Base-by-base conservation (phyloP, 2,113 vertebrate genomes). In the Pseudorhombus dupliciocellatus region DNA sequence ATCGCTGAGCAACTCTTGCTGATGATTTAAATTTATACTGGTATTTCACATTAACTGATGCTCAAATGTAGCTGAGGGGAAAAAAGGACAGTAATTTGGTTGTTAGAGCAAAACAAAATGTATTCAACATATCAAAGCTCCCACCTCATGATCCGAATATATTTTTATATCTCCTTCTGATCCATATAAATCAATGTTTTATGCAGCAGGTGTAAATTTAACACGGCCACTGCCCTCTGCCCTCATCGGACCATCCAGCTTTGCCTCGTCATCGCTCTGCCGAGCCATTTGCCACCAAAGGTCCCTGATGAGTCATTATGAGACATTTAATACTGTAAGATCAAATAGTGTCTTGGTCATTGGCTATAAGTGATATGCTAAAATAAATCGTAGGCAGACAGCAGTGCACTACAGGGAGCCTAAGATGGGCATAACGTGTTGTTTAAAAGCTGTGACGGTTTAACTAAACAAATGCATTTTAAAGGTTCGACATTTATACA, bases 251-350 rank as follows among this genome's bases (percentile, higher is more conserved):
- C 50, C 59, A 61, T 46, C 31, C 60, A 15, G 5, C 34, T 53
- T 40, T 51, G 50, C 65, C 34, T 68, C 56, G 25, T 77, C 46
- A 44, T 8, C 34, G 59, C 52, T 34, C 70, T 51, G 52, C 75
- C 84, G 75, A 79, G 31, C 54, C 20, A 44, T 34, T 65, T 40
- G 62, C 30, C 25, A 58, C 50, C 46, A 52, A 51, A 66, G 42
- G 48, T 66, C 55, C 71, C 76, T 56, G 55, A 78, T 71, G 81
- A 86, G 67, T 84, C 73, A 80, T 48, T 40, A 53, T 44, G 25
- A 76, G 66, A 77, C 62, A 75, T 70, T 22, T 62, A 77, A 83
- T 81, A 66, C 69, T 37, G 37, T 26, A 31, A 66, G 16, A 81
- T 70, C 70, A 56, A 55, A 75, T 70, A 71, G 63, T 65, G 28